Conservation (phyloP, 1,140 invertebrate species). For the Meloidogyne exigua region DNA sequence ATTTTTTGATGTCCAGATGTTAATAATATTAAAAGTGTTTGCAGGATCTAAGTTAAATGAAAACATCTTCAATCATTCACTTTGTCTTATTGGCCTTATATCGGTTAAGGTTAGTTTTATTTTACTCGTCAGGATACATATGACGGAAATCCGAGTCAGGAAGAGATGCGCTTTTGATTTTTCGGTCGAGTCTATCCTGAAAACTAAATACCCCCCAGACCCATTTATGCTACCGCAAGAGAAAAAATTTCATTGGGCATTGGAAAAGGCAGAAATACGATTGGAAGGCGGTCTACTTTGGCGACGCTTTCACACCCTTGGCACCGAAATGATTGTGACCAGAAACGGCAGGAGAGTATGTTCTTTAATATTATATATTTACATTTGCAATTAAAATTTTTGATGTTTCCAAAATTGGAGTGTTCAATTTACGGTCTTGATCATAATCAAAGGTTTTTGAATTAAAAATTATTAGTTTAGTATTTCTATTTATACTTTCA, state of each 20-base stretch:
- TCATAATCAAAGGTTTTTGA: slow-evolving; percentile 74
- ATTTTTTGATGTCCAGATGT: not conserved
- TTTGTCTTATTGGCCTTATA: not conserved
- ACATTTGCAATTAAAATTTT: too few relatives aligned
- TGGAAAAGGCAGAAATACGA: slow-evolving; percentile 64
- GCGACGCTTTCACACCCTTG: slow-evolving; percentile 64
- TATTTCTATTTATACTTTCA: not conserved
- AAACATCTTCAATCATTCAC: not conserved
- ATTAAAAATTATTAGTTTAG: not conserved
- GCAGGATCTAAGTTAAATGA: not conserved
- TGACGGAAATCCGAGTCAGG: not conserved
- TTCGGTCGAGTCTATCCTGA: not conserved
- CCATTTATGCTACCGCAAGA: not conserved
- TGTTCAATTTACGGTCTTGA: slow-evolving; percentile 81
- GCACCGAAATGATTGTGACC: slow-evolving; percentile 67
- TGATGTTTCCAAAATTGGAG: slow-evolving; percentile 93
- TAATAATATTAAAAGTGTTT: not conserved
- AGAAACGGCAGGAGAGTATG: slow-evolving; percentile 67
- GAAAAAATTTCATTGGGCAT: slow-evolving; percentile 68
- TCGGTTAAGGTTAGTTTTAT: not conserved
- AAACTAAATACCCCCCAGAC: not conserved
- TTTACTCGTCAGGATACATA: not conserved
- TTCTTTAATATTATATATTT: too few relatives aligned
- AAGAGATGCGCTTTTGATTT: not conserved
- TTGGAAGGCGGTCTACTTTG: slow-evolving; percentile 49